Evolutionary conservation across 2,888 invertebrate species (phyloP), one percentile per base, ranked within the genome.

Genomic region (Yponomeuta malinellus): DNA sequence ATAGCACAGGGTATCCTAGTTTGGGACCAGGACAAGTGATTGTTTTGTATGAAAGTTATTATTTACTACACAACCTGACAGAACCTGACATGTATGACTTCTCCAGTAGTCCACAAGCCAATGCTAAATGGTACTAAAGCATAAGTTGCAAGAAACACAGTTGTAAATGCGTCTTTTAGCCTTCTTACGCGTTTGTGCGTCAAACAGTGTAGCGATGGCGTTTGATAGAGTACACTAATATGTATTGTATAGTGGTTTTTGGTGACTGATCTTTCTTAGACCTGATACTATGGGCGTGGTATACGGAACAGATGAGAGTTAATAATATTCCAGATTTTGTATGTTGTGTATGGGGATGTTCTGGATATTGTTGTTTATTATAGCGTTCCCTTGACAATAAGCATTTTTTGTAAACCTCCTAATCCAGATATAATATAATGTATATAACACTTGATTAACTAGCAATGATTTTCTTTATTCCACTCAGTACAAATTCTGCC

Each of bases 381-480:
- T 68, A 68, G 48, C 12, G 67, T 83, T 83, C 79, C 81, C 74
- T 84, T 85, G 90, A 90, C 89, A 89, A 89, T 90, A 89, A 90
- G 83, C 83, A 85, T 86, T 85, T 67, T 67, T 67, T 67, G 15
- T 67, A 33, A 67, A 67, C 43, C 31, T 37, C 29, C 10, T 66
- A 66, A 33, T 37, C 37, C 86, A 84, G 81, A 31, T 37, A n/a
- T 63, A 1, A 33, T 12, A 33, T 12, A 63, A 31, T 63, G 31
- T 31, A 48, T 12, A 23, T 15, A 67, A 67, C 43, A 8, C 43
- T 43, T 43, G 6, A 43, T 43, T 43, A 43, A 43, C 5, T 43
- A 43, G 37, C 37, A 43, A 43, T 48, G 29, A 43, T 37, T 63
- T 33, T 52, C 48, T 15, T 67, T 43, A 67, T n/a, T n/a, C 67